Evolutionary conservation across 2,888 invertebrate genomes (phyloP).

Genomic region (Tachina grossa): DNA sequence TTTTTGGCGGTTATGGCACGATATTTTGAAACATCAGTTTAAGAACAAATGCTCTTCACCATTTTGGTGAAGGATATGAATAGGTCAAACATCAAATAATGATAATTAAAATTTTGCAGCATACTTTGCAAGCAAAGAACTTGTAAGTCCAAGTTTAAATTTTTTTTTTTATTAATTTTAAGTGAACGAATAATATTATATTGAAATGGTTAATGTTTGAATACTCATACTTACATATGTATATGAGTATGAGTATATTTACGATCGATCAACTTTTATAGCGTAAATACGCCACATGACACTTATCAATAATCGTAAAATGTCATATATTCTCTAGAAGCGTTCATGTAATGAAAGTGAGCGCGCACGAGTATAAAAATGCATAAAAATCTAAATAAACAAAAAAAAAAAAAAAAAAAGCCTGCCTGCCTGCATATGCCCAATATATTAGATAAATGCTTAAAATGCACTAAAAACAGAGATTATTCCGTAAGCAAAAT

Average conservation of each 20-base stretch:
- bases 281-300: conserved; percentile 62
- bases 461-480: conserved; percentile 55
- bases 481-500: conserved; percentile 25
- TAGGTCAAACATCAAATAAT: too few relatives aligned
- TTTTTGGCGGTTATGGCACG: too few relatives aligned
- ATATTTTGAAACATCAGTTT: too few relatives aligned
- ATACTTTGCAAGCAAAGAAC: too few relatives aligned
- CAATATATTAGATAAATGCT: conserved; percentile 44
- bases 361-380: conserved; percentile 27
- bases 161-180: neutral
- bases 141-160: too few relatives aligned
- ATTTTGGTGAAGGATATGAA: too few relatives aligned
- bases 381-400: conserved; percentile 45
- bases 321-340: conserved; percentile 32
- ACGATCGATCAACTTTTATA: conserved; percentile 56
- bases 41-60: too few relatives aligned
- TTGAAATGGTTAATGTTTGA: conserved; percentile 18
- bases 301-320: conserved; percentile 71
- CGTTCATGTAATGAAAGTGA: conserved; percentile 9
- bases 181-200: neutral
- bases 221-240: conserved; percentile 49
- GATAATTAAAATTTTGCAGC: too few relatives aligned
- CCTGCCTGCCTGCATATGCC: conserved; percentile 32
- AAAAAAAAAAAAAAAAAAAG: neutral
- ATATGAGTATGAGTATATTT: conserved; percentile 39